Conservation (phyloP, 2,113 vertebrate species). For the Heliornis fulica region DNA sequence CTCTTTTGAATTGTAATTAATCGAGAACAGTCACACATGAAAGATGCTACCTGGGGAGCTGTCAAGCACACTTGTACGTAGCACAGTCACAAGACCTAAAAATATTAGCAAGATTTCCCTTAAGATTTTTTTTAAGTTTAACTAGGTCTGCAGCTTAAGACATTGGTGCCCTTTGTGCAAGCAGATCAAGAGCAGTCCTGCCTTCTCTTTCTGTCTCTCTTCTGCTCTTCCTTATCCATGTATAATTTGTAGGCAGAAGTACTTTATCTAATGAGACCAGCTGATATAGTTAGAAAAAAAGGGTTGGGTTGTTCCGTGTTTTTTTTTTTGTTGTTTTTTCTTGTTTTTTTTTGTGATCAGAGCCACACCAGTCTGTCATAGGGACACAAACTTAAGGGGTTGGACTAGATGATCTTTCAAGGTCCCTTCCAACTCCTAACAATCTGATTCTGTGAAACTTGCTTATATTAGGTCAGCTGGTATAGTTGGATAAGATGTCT, state of each 20-base stretch:
- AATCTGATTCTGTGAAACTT: too few relatives aligned
- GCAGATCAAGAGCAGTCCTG: neutral
- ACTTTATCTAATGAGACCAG: neutral
- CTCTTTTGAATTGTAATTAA: neutral
- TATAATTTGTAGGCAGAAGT: neutral
- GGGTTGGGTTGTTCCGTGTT: too few relatives aligned
- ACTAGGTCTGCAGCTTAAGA: neutral
- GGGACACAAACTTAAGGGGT: too few relatives aligned
- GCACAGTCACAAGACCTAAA: neutral
- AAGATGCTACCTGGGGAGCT: neutral
- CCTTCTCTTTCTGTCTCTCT: neutral
- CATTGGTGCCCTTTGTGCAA: neutral
- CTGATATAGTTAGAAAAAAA: too few relatives aligned
- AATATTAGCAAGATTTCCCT: neutral
- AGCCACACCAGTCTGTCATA: neutral
- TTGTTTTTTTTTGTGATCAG: too few relatives aligned
- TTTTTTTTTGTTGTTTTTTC: too few relatives aligned
- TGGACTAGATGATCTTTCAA: too few relatives aligned
- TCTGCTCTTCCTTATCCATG: neutral
- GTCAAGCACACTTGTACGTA: fast-evolving
- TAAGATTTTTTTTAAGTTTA: neutral
- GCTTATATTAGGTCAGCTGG: neutral
- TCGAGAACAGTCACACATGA: neutral
- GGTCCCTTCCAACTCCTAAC: too few relatives aligned
- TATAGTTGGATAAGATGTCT: neutral